phyloP scores from a whole-genome alignment of 2,797 vertebrate species.

The Periparus ater region DNA sequence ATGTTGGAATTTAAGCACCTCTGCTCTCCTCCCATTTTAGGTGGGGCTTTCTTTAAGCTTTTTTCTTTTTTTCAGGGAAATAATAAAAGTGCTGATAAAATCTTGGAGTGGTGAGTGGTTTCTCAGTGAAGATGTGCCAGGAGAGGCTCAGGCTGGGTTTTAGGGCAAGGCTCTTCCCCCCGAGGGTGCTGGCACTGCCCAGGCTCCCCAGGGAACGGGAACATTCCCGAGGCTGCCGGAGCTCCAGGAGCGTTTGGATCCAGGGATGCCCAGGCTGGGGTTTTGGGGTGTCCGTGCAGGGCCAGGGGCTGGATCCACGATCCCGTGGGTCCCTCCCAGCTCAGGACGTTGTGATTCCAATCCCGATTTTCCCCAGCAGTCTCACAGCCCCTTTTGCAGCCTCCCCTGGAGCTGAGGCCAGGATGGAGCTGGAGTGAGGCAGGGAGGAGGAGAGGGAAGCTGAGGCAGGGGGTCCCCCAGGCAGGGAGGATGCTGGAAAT shows the following conservation, averaged over 20 bases:
- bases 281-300: not conserved
- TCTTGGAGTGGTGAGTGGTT: accelerated
- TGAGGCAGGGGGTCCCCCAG: not conserved
- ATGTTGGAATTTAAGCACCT: not conserved
- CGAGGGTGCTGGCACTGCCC: not conserved
- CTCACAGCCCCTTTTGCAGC: not conserved
- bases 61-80: not conserved
- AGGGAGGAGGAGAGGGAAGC: not conserved
- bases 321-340: not conserved
- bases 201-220: not conserved
- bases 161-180: not conserved
- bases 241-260: not conserved
- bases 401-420: too few relatives aligned
- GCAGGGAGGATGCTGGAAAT: not conserved
- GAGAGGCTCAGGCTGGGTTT: accelerated
- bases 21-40: not conserved
- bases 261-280: not conserved
- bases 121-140: not conserved
- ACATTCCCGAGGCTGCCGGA: accelerated
- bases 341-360: accelerated
- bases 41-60: not conserved
- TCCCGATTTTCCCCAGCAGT: accelerated
- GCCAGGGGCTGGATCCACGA: not conserved
- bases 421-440: not conserved
- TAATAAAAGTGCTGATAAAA: not conserved